Conservation (phyloP, 1,140 invertebrate species). For the Stenopsyche tienmushanensis region DNA sequence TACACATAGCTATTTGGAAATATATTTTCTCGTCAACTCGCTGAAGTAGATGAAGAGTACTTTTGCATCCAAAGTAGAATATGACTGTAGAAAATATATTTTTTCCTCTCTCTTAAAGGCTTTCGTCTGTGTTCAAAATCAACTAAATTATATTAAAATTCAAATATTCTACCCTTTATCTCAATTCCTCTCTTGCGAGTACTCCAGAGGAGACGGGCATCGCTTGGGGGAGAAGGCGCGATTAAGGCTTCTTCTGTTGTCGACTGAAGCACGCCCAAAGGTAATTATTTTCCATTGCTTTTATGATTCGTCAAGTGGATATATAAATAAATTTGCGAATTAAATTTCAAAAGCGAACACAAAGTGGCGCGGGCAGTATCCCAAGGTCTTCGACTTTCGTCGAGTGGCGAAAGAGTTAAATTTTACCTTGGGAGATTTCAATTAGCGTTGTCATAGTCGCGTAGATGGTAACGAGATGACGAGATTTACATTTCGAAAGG, state of each 20-base stretch:
- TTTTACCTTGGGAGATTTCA: slow-evolving; percentile 32
- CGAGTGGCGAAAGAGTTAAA: slow-evolving; percentile 37
- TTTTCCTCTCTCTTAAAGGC: too few species aligned
- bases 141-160: slow-evolving; percentile 11
- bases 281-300: slow-evolving; percentile 41
- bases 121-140: not conserved
- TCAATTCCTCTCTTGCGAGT: not conserved
- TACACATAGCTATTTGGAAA: too few species aligned
- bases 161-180: slow-evolving; percentile 23
- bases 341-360: slow-evolving; percentile 27
- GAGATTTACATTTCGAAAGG: slow-evolving; percentile 39
- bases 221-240: slow-evolving; percentile 11
- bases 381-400: too few species aligned
- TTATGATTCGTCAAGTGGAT: slow-evolving; percentile 40
- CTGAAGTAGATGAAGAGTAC: too few species aligned
- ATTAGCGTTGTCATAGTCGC: slow-evolving; percentile 35
- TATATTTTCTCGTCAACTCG: too few species aligned
- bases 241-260: slow-evolving; percentile 25
- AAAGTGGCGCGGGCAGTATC: not conserved
- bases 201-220: not conserved
- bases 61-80: too few species aligned
- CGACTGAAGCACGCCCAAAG: slow-evolving; percentile 25
- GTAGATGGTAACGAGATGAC: slow-evolving; percentile 27
- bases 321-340: slow-evolving; percentile 38
- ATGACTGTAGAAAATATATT: too few species aligned